phyloP scores from a whole-genome alignment of 2,888 invertebrate species.

The Hyppa rectilinea region DNA sequence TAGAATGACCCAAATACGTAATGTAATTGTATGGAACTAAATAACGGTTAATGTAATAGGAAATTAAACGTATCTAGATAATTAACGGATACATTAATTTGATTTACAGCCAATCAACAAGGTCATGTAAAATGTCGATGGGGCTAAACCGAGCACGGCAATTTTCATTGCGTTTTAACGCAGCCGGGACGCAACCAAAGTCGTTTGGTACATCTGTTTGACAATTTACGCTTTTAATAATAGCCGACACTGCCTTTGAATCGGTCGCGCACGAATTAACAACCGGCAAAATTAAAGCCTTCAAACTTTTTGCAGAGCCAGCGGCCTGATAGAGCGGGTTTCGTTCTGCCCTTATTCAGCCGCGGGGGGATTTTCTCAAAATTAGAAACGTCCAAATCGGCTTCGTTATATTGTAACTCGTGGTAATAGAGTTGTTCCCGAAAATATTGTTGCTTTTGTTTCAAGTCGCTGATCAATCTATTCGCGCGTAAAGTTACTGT shows the following conservation, averaged over 20 bases:
- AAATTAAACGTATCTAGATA: not conserved
- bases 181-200: slow-evolving; percentile 80
- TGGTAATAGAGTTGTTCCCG: slow-evolving; percentile 62
- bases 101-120: slow-evolving; percentile 60
- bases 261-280: slow-evolving; percentile 88
- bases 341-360: slow-evolving; percentile 75
- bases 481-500: slow-evolving; percentile 46
- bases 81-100: slow-evolving; percentile 40
- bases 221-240: slow-evolving; percentile 91
- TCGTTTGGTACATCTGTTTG: slow-evolving; percentile 89
- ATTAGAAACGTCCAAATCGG: slow-evolving; percentile 77
- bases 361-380: slow-evolving; percentile 75
- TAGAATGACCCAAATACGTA: too few relatives aligned
- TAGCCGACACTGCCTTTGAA: slow-evolving; percentile 87
- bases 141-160: slow-evolving; percentile 71
- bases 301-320: slow-evolving; percentile 84
- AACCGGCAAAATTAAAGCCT: slow-evolving; percentile 87
- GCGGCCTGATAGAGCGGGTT: slow-evolving; percentile 75
- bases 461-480: slow-evolving; percentile 54
- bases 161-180: slow-evolving; percentile 86
- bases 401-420: slow-evolving; percentile 65
- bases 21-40: not conserved
- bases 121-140: slow-evolving; percentile 68
- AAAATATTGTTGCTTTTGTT: slow-evolving; percentile 63
- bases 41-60: not conserved